A percentile compares a stretch with the other conserved stretches of the same genome.
Evolutionary conservation across 2,888 invertebrate species (phyloP).

Genomic region (Cheilosia vernalis): DNA sequence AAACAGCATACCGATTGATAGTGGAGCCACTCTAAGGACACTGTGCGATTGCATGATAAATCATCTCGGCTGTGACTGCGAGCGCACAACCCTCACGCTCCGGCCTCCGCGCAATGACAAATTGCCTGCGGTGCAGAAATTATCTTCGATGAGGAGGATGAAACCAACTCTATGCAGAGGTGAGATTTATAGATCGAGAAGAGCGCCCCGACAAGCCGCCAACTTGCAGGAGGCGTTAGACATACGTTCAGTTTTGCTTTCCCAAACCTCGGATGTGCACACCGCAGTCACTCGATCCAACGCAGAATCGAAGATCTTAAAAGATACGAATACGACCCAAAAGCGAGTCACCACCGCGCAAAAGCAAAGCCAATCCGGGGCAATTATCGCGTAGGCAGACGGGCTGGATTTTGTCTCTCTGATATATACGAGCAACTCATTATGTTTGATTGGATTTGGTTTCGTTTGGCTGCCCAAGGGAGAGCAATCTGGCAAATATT

Average conservation of each 20-base stretch:
- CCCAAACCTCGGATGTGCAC: slow-evolving; percentile 7
- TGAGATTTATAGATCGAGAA: slow-evolving; percentile 70
- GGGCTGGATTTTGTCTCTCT: slow-evolving; percentile 59
- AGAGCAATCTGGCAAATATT: slow-evolving; percentile 53
- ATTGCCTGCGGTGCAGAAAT: slow-evolving; percentile 69
- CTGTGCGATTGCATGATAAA: slow-evolving; percentile 56
- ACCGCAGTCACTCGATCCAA: slow-evolving; percentile 60
- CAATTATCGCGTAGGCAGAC: slow-evolving; percentile 74
- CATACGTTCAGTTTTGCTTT: slow-evolving; percentile 46
- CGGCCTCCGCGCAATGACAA: slow-evolving; percentile 56
- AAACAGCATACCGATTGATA: slow-evolving; percentile 57
- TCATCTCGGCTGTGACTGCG: slow-evolving; percentile 46
- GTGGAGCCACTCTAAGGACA: slow-evolving; percentile 48
- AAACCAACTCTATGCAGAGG: slow-evolving; percentile 52
- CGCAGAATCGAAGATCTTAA: slow-evolving; percentile 69
- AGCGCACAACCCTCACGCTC: neutral
- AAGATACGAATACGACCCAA: slow-evolving; percentile 58
- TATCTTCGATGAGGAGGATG: slow-evolving; percentile 52
- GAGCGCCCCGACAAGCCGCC: slow-evolving; percentile 38
- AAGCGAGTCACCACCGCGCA: slow-evolving; percentile 19
- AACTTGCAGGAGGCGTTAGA: slow-evolving; percentile 62
- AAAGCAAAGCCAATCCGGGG: slow-evolving; percentile 52
- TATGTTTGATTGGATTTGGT: slow-evolving; percentile 69
- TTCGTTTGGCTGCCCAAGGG: slow-evolving; percentile 58
- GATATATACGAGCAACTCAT: slow-evolving; percentile 57